phyloP scores from a whole-genome alignment of 1,140 invertebrate genomes.

The Trichoplusia ni region DNA sequence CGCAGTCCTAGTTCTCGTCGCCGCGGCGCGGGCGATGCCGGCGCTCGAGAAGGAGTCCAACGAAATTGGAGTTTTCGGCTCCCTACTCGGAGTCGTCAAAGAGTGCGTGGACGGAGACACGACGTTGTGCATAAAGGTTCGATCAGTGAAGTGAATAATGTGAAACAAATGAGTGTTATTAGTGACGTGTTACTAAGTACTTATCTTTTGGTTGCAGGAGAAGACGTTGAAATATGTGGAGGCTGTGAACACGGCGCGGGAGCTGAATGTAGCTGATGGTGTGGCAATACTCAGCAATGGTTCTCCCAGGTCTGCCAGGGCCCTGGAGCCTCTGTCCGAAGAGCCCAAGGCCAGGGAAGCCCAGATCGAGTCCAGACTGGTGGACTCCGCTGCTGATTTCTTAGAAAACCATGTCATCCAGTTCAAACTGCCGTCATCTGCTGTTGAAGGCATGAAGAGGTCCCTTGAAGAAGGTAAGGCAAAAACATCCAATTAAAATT shows the following conservation, averaged over 20 bases:
- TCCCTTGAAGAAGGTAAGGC: slow-evolving; percentile 84
- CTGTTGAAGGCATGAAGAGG: slow-evolving; percentile 86
- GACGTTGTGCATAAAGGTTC: slow-evolving; percentile 73
- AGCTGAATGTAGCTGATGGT: slow-evolving; percentile 84
- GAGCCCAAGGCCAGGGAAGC: slow-evolving; percentile 87
- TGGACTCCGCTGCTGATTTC: slow-evolving; percentile 88
- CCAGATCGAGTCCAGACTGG: slow-evolving; percentile 88
- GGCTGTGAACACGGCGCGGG: slow-evolving; percentile 61
- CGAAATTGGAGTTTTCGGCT: slow-evolving; percentile 57
- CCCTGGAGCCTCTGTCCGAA: slow-evolving; percentile 83
- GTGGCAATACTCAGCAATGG: slow-evolving; percentile 86
- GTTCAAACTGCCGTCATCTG: slow-evolving; percentile 87
- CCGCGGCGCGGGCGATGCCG: slow-evolving; percentile 63
- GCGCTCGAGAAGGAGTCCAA: slow-evolving; percentile 62
- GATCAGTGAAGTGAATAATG: slow-evolving; percentile 51
- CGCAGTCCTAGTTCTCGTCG: slow-evolving; percentile 65
- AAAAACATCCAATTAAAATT: background rate
- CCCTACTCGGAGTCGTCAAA: slow-evolving; percentile 67
- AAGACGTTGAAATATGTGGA: slow-evolving; percentile 73
- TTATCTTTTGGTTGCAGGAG: slow-evolving; percentile 73
- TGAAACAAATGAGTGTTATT: slow-evolving; percentile 53
- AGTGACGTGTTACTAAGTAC: slow-evolving; percentile 37
- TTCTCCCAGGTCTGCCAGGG: slow-evolving; percentile 79
- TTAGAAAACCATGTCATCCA: slow-evolving; percentile 90
- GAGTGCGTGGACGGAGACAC: slow-evolving; percentile 71